These are phyloP conservation scores for Silurus meridionalis DNA, from an alignment of 2,113 vertebrate genomes.

Conservation along the genomic window DNA sequence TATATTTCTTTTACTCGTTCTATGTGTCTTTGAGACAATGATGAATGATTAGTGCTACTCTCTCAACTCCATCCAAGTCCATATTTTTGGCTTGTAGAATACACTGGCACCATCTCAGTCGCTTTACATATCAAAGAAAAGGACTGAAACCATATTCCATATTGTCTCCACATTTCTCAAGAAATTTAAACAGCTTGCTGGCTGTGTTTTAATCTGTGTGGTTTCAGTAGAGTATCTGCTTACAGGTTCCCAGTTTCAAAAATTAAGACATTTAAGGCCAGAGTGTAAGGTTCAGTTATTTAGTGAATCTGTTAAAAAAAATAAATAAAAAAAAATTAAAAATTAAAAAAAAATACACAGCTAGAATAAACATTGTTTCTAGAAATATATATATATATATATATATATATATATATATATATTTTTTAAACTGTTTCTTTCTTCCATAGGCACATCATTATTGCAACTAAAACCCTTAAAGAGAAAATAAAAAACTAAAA, in stretches of 20 bases:
- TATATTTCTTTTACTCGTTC: background rate
- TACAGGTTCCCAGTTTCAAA: background rate
- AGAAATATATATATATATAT: no score
- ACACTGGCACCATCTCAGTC: constrained; percentile 29
- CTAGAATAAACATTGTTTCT: background rate
- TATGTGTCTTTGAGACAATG: background rate
- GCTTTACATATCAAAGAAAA: constrained; percentile 33
- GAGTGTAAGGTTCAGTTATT: background rate
- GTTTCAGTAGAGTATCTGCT: background rate
- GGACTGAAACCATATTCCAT: background rate
- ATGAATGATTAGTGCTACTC: background rate
- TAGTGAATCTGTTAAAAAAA: background rate
- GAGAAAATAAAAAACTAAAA: background rate
- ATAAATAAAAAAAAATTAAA: no score
- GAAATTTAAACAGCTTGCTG: background rate
- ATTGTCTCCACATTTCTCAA: constrained; percentile 19
- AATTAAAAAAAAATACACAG: background rate
- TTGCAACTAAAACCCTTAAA: background rate
- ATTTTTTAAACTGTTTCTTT: no score
- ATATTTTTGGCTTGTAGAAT: constrained; percentile 24
- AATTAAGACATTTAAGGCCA: background rate
- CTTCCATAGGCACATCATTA: no score
- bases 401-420: no score
- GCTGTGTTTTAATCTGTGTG: background rate
- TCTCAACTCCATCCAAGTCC: constrained; percentile 3